Evolutionary conservation across 2,797 vertebrate species (phyloP).

Genomic region (Gila robusta): DNA sequence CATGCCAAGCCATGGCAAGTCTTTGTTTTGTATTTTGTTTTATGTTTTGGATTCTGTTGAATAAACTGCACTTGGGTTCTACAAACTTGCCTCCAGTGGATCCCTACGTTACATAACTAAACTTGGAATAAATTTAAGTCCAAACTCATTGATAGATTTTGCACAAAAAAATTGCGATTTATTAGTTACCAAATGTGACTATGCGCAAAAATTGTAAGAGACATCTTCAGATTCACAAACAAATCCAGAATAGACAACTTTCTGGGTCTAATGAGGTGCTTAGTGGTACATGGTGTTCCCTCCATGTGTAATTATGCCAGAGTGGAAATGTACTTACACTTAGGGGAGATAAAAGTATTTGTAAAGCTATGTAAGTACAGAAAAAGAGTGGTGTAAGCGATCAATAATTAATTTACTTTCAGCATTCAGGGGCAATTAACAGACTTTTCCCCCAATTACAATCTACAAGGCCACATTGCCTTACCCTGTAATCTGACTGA

Average conservation of each 20-base stretch:
- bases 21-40: too few species aligned
- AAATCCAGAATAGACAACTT: slow-evolving; percentile 48
- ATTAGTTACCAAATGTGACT: neutral
- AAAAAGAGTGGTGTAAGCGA: slow-evolving; percentile 77
- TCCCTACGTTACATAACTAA: neutral
- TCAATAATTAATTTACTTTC: slow-evolving; percentile 89
- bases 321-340: slow-evolving; percentile 79
- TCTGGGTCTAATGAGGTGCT: slow-evolving; percentile 66
- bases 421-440: slow-evolving; percentile 86
- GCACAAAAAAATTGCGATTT: neutral
- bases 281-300: slow-evolving; percentile 63
- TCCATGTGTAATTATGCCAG: slow-evolving; percentile 72
- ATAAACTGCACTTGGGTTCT: too few species aligned
- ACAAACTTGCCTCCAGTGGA: too few species aligned
- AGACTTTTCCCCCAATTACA: slow-evolving; percentile 76
- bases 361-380: slow-evolving; percentile 84
- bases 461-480: slow-evolving; percentile 70
- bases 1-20: too few species aligned
- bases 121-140: neutral
- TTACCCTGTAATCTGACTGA: slow-evolving; percentile 76
- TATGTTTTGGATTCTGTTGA: too few species aligned
- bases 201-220: neutral
- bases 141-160: neutral
- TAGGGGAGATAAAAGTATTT: slow-evolving; percentile 81
- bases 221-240: slow-evolving; percentile 26